phyloP scores from a whole-genome alignment of 2,888 invertebrate genomes.

The Carabus problematicus region DNA sequence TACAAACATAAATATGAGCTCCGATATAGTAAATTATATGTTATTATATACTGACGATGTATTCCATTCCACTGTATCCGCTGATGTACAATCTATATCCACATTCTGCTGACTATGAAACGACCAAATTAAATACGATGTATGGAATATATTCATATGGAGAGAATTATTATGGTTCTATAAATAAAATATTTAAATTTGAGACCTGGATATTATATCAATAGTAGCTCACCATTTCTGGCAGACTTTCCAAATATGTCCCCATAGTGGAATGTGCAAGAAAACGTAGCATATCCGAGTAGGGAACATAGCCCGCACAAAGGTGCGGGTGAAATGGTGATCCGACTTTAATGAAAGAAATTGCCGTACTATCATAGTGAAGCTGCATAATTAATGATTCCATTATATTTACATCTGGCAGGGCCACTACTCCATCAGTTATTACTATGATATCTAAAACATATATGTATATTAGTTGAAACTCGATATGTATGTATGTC shows the following conservation, averaged over 20 bases:
- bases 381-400: slow-evolving; percentile 76
- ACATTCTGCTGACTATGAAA: slow-evolving; percentile 47
- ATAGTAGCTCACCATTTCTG: slow-evolving; percentile 59
- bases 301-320: slow-evolving; percentile 73
- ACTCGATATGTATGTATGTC: too few species aligned
- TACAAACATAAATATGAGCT: slow-evolving; percentile 36
- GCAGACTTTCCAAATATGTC: slow-evolving; percentile 67
- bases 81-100: slow-evolving; percentile 9
- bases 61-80: slow-evolving; percentile 32
- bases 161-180: too few species aligned
- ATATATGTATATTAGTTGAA: too few species aligned
- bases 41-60: slow-evolving; percentile 44
- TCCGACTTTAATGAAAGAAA: slow-evolving; percentile 78
- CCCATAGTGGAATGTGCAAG: slow-evolving; percentile 79
- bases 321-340: slow-evolving; percentile 71
- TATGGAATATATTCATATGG: too few species aligned
- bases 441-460: slow-evolving; percentile 72
- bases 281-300: slow-evolving; percentile 77
- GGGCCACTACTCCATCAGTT: slow-evolving; percentile 76
- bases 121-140: slow-evolving; percentile 52
- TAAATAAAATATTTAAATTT: too few species aligned
- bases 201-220: background rate
- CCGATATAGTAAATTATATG: too few species aligned
- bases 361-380: slow-evolving; percentile 74
- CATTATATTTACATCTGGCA: slow-evolving; percentile 75